Evolutionary conservation across 2,888 invertebrate species (phyloP), one percentile per base, ranked within the genome.

Genomic region (Rhagonycha fulva): DNA sequence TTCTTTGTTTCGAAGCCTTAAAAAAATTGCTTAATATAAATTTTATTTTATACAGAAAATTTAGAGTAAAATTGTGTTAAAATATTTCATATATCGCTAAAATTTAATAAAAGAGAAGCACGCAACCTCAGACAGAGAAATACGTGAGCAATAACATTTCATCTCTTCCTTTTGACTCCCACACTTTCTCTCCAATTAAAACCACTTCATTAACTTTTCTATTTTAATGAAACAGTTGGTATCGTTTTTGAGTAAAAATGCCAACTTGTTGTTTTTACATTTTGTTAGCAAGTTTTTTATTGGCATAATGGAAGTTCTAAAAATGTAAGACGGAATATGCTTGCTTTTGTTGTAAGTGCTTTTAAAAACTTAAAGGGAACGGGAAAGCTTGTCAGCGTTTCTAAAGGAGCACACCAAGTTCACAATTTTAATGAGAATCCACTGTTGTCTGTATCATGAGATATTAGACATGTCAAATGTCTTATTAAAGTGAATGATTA

Each of bases 391-490:
- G 74, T 74, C 74, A 74, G 67, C 70, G 70, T 66, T 74, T 74
- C 30, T 63, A 74, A n/a, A 62, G 30, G 23, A 23, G 62, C 62
- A 63, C 73, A 62, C 69, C 68, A 68, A 74, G 70, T 68, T 74
- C 74, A 68, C 74, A 70, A 70, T 74, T 74, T 72, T 74, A 74
- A 74, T 74, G 74, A 69, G 74, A 74, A 74, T 68, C 74, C 69
- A 68, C 62, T 62, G 74, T 74, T 68, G 68, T 63, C 74, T 69
- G 62, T 74, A 62, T 62, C 66, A 24, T 63, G 24, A 68, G 70
- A 74, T 74, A 69, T 69, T 69, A 68, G 70, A 26, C 24, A 74
- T 70, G 74, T 74, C 74, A 74, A 74, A 74, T 26, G 74, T 74
- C 74, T 68, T 74, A 70, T 74, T 74, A 74, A 61, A 74, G 74